Percentiles rank a stretch among this genome's conserved stretches.
Evolutionary conservation across 2,888 invertebrate species (phyloP).

Genomic region (Apamea epomidion): DNA sequence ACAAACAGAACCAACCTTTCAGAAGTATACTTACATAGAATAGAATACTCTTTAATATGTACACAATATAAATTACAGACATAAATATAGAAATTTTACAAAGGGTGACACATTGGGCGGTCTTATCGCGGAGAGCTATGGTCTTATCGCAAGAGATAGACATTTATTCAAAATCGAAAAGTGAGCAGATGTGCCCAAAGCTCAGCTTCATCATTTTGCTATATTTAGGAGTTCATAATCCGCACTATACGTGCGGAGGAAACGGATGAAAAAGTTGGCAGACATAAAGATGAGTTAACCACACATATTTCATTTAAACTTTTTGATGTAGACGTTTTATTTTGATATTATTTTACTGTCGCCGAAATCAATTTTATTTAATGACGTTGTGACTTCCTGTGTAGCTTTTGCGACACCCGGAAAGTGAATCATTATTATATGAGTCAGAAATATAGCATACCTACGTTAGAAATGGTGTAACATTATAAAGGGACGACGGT

Average conservation of each 20-base stretch:
- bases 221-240: conserved; percentile 29
- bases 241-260: conserved; percentile 11
- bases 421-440: conserved; percentile 22
- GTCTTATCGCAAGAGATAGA: neutral
- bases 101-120: neutral
- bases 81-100: neutral
- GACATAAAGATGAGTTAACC: conserved; percentile 33
- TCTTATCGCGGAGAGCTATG: too few relatives aligned
- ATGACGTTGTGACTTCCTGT: conserved; percentile 55
- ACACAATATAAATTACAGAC: too few relatives aligned
- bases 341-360: conserved; percentile 49
- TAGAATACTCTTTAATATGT: too few relatives aligned
- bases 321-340: conserved; percentile 56
- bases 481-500: conserved; percentile 44
- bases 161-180: conserved; percentile 11
- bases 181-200: conserved; percentile 22
- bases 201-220: conserved; percentile 12
- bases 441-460: conserved; percentile 40
- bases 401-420: conserved; percentile 42
- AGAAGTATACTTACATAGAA: neutral
- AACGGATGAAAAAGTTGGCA: conserved; percentile 32
- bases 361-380: conserved; percentile 56
- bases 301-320: conserved; percentile 32
- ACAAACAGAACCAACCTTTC: conserved; percentile 6
- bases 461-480: conserved; percentile 17